Evolutionary conservation across 2,797 vertebrate species (phyloP), one percentile per base, ranked within the genome.

Genomic region (Sparus aurata): DNA sequence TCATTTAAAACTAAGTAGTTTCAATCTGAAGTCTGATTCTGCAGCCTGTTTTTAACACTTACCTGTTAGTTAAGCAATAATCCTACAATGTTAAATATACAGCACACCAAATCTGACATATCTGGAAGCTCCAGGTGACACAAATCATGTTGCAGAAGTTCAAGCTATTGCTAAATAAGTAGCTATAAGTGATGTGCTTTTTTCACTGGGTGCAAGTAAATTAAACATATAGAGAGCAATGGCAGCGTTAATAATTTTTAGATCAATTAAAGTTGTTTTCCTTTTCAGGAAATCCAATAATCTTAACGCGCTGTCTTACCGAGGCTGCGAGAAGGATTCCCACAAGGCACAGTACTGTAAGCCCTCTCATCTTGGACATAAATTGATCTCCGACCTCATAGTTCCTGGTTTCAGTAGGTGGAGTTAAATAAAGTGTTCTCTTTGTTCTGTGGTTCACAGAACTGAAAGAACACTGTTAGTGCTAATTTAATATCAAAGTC

Each of bases 311-410:
- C 9, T 12, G n/a, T 63, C 75, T 88, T 79, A 87, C 85, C 65
- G 9, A 52, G 6, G 69, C 75, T 23, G 46, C 9, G 0, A 77
- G 16, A 62, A 79, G 30, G 0, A 86, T 9, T 57, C 78, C 83
- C 50, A 84, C 16, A 71, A 86, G 12, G 34, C 52, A 72, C 13
- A 86, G 53, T 1, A 80, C 17, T 30, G 15, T 3, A 1, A 79
- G 0, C 0, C 34, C 54, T 45, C 71, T 82, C 86, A 90, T 90
- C 38, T 27, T 85, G 54, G 75, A 18, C 9, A 12, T 3, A 15
- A 2, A 47, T 20, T 1, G 23, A 3, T 11, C 25, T 25, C 58
- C 11, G 2, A 0, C 55, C 23, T 15, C 13, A 71, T 64, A 63
- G 30, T 11, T 18, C 25, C 45, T 5, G 2, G 27, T 27, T 17